Base-by-base conservation (phyloP, 1,140 invertebrate genomes). In the Leptonema lineaticorne region DNA sequence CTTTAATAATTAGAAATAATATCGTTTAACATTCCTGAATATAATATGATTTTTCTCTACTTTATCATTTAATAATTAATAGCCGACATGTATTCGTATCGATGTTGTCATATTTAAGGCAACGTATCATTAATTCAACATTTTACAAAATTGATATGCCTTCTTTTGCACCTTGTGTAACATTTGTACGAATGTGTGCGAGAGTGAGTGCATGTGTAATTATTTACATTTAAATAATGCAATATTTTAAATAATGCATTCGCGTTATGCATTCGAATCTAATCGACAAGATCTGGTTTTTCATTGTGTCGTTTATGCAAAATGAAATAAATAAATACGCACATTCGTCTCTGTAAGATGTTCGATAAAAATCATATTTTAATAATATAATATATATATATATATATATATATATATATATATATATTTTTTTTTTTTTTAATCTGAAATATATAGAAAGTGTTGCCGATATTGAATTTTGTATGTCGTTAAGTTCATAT, bases 331-430 rank as follows among this genome's bases (percentile, higher is more conserved):
- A 53, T 53, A 26, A 53, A 26, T 14, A n/a, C 50, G 20, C 20
- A 26, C 50, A 53, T 53, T 53, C 50, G 50, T 53, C 50, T 53
- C 27, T 22, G 50, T 53, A 53, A 22, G 50, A 53, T 53, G 22
- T 22, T 53, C 22, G 50, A 53, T 53, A 53, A 26, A 26, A 53
- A 53, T 18, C 50, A 41, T 11, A 33, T n/a, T n/a, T n/a, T n/a
- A n/a, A n/a, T n/a, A n/a, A n/a, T n/a, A n/a, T n/a, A n/a, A n/a
- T n/a, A n/a, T n/a, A n/a, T n/a, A n/a, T n/a, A n/a, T n/a, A n/a
- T n/a, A n/a, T n/a, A n/a, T n/a, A n/a, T n/a, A n/a, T n/a, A n/a
- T n/a, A n/a, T n/a, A n/a, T n/a, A n/a, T n/a, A n/a, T n/a, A n/a
- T n/a, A n/a, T n/a, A n/a, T n/a, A n/a, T n/a, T n/a, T n/a, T n/a